phyloP scores from a whole-genome alignment of 1,140 invertebrate genomes.

The Bombus huntii region DNA sequence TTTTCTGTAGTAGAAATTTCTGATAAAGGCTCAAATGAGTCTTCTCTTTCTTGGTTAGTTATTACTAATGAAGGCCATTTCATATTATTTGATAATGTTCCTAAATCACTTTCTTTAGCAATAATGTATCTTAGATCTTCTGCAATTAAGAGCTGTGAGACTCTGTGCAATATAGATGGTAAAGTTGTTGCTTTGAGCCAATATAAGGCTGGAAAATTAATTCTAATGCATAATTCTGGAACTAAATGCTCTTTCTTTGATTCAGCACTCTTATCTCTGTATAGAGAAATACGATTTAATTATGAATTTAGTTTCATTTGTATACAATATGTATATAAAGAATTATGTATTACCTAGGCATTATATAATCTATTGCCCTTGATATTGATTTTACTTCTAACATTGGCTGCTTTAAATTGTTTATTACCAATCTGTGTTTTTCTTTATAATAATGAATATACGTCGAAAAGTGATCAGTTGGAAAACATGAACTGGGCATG shows the following conservation, averaged over 20 bases:
- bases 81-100: constrained; percentile 68
- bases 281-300: constrained; percentile 22
- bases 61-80: constrained; percentile 67
- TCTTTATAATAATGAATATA: constrained; percentile 92
- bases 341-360: constrained; percentile 84
- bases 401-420: constrained; percentile 90
- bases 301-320: constrained; percentile 2
- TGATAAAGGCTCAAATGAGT: constrained; percentile 32
- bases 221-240: constrained; percentile 94
- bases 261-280: constrained; percentile 69
- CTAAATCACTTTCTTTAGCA: constrained; percentile 76
- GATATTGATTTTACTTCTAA: constrained; percentile 95
- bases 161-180: constrained; percentile 93
- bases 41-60: constrained; percentile 25
- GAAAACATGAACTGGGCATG: constrained; percentile 91
- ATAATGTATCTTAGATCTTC: constrained; percentile 90
- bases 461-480: constrained; percentile 87
- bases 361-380: constrained; percentile 89
- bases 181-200: constrained; percentile 95
- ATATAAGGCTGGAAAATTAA: constrained; percentile 92
- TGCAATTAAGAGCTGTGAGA: constrained; percentile 90
- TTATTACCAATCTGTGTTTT: constrained; percentile 90
- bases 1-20: constrained; percentile 56
- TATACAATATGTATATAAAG: neutral
- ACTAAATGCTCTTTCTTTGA: constrained; percentile 89